These are phyloP conservation scores for Anthopleura sola DNA, from an alignment of 64 coral and sea anemone genomes.

Conservation along the genomic window DNA sequence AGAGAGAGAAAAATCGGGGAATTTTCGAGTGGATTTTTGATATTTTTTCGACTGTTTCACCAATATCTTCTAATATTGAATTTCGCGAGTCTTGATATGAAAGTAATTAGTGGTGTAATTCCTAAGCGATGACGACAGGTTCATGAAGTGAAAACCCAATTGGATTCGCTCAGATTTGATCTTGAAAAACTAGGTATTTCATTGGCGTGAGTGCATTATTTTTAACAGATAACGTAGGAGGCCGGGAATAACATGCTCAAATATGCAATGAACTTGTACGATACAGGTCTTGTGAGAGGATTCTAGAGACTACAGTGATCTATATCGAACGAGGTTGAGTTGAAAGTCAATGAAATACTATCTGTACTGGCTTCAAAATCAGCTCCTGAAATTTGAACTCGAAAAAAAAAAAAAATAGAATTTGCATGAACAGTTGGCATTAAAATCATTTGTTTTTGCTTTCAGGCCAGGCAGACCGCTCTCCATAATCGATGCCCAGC, in stretches of 20 bases:
- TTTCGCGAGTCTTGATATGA: not conserved
- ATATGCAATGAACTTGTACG: not conserved
- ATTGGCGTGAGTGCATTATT: not conserved
- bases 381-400: not conserved
- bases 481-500: not conserved
- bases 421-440: not conserved
- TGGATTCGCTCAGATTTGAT: not conserved
- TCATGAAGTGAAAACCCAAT: not conserved
- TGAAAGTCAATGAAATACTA: not conserved
- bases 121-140: not conserved
- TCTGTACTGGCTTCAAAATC: not conserved
- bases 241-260: not conserved
- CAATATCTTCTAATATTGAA: not conserved
- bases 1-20: not conserved
- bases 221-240: not conserved
- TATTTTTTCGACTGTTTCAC: not conserved
- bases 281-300: not conserved
- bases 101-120: not conserved
- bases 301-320: not conserved
- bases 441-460: not conserved
- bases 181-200: not conserved
- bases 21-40: no score
- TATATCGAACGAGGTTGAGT: not conserved
- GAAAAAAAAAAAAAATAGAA: no score
- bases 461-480: not conserved